These are phyloP conservation scores for Sebastes ruberrimus DNA, from an alignment of 2,797 vertebrate genomes.

Conservation along the genomic window DNA sequence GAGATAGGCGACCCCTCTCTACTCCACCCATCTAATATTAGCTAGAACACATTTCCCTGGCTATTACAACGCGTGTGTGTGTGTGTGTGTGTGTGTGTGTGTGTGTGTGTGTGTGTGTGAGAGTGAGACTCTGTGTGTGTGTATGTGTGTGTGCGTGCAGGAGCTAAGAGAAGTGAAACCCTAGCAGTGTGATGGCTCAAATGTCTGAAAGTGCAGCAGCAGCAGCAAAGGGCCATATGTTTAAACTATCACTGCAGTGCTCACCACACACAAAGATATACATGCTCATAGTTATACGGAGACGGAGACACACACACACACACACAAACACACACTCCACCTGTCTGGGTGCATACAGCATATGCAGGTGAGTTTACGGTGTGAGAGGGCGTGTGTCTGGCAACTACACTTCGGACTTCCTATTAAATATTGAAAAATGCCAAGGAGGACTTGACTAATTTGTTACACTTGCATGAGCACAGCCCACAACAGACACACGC, in stretches of 20 bases:
- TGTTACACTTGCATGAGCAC: background rate
- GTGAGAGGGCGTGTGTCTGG: background rate
- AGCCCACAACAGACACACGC: background rate
- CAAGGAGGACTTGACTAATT: background rate
- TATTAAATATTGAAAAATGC: conserved; percentile 30
- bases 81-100: background rate
- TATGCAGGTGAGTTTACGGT: background rate
- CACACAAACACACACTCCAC: background rate
- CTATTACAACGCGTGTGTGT: conserved; percentile 52
- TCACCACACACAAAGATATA: conserved; percentile 20
- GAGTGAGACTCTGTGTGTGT: background rate
- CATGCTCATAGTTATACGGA: background rate
- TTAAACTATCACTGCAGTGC: conserved; percentile 64
- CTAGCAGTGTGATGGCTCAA: conserved; percentile 71
- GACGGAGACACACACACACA: background rate
- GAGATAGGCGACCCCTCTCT: conserved; percentile 63
- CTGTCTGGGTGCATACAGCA: background rate
- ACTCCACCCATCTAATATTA: conserved; percentile 86
- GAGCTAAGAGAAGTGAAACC: conserved; percentile 74
- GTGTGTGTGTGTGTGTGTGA: conserved; percentile 4
- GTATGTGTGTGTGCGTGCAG: background rate
- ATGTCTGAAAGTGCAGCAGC: conserved; percentile 77
- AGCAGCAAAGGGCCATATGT: conserved; percentile 67
- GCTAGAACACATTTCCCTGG: conserved; percentile 79
- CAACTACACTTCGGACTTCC: conserved; percentile 6